Percentiles rank a stretch among this genome's conserved stretches.
Evolutionary conservation across 2,888 invertebrate genomes (phyloP).

Genomic region (Spisula solida): DNA sequence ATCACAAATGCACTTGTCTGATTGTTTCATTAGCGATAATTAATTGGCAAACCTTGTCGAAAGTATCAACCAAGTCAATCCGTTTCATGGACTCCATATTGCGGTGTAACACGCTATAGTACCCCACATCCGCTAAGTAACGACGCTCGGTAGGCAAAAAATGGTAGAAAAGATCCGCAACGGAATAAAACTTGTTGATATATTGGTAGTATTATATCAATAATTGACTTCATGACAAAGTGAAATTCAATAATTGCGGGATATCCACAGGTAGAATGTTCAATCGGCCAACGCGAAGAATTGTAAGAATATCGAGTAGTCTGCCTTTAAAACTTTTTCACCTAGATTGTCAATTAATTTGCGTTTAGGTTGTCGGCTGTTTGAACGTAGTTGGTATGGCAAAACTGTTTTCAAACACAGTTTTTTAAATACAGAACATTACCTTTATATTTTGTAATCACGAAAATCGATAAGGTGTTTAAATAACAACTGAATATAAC

Average conservation of each 20-base stretch:
- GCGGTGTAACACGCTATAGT: background rate
- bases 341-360: too few species aligned
- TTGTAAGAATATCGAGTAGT: too few species aligned
- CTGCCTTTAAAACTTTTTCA: too few species aligned
- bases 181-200: background rate
- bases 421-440: too few species aligned
- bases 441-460: background rate
- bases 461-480: constrained; percentile 23
- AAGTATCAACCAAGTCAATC: constrained; percentile 32
- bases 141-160: background rate
- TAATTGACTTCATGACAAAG: constrained; percentile 8
- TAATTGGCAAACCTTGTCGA: constrained; percentile 40
- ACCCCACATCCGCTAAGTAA: background rate
- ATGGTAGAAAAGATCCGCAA: background rate
- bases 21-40: constrained; percentile 54
- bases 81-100: constrained; percentile 13
- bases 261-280: background rate
- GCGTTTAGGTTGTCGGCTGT: too few species aligned
- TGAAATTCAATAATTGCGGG: background rate
- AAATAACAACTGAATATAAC: background rate
- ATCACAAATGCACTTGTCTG: constrained; percentile 47
- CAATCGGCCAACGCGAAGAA: too few species aligned
- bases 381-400: too few species aligned
- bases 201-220: background rate
- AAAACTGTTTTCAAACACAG: too few species aligned